Conservation (phyloP, 2,797 vertebrate genomes). For the Clangula hyemalis region DNA sequence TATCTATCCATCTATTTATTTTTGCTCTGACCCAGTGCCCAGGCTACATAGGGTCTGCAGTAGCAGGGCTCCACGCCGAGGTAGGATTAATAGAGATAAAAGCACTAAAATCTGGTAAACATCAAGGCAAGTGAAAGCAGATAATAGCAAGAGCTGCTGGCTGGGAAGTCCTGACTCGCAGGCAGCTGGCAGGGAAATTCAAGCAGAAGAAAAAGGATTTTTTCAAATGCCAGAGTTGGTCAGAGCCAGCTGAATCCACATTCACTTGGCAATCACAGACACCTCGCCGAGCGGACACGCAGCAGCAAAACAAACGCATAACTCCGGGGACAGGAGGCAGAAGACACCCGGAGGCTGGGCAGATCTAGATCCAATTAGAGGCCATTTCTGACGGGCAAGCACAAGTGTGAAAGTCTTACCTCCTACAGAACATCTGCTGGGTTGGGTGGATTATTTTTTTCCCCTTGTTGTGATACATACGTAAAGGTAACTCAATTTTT, state of each 20-base stretch:
- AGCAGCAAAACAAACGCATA: constrained; percentile 17
- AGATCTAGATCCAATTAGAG: constrained; percentile 10
- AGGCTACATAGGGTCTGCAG: not conserved
- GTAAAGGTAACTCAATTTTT: not conserved
- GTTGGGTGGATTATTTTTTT: not conserved
- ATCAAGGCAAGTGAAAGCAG: constrained; percentile 51
- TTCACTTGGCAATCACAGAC: constrained; percentile 17
- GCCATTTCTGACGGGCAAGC: not conserved
- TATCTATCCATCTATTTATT: not conserved
- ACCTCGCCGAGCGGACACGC: constrained; percentile 10
- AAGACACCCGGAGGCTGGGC: constrained; percentile 31
- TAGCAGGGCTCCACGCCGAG: not conserved
- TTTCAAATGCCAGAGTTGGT: constrained; percentile 58
- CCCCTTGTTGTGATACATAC: not conserved
- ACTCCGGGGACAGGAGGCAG: not conserved
- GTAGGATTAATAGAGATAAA: constrained; percentile 36
- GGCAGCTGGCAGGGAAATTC: constrained; percentile 57
- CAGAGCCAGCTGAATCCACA: constrained; percentile 55
- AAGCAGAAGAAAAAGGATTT: constrained; percentile 48
- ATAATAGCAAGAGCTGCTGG: constrained; percentile 55
- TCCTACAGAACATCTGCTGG: constrained; percentile 1
- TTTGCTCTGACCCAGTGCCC: not conserved
- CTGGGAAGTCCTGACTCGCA: constrained; percentile 54
- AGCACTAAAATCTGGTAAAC: constrained; percentile 45
- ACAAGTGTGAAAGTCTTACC: not conserved